These are phyloP conservation scores for Ceyx erithaca DNA, from an alignment of 2,797 vertebrate species.

Conservation along the genomic window DNA sequence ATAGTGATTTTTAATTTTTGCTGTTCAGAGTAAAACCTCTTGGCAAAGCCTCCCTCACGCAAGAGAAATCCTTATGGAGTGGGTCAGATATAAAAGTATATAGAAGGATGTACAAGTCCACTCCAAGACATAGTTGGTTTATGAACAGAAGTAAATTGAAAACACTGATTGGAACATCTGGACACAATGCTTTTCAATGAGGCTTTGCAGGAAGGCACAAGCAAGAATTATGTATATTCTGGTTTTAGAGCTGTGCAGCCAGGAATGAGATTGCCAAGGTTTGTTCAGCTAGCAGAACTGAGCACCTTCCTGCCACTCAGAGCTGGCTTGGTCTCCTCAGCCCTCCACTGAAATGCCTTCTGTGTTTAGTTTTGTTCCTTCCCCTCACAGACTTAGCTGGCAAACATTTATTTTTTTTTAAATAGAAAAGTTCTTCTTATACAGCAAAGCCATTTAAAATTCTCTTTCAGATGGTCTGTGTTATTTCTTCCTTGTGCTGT, in stretches of 20 bases:
- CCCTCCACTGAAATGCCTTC: not conserved
- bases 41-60: not conserved
- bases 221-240: not conserved
- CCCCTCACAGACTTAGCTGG: not conserved
- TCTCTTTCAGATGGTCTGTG: not conserved
- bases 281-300: not conserved
- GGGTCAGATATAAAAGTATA: not conserved
- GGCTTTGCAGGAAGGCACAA: not conserved
- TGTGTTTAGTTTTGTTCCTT: too few species aligned
- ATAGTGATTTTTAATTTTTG: not conserved
- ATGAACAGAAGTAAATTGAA: conserved; percentile 11
- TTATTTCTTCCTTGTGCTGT: not conserved
- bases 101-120: not conserved
- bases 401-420: not conserved
- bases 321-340: not conserved
- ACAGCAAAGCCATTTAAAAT: not conserved
- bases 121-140: not conserved
- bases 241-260: not conserved
- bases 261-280: not conserved
- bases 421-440: not conserved
- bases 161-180: conserved; percentile 26
- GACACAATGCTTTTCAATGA: not conserved
- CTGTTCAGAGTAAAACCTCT: not conserved
- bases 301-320: not conserved
- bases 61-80: not conserved